A percentile compares a stretch with the other conserved stretches of the same genome.
These are phyloP conservation scores for Musca vetustissima DNA, from an alignment of 1,140 invertebrate species.

Conservation along the genomic window DNA sequence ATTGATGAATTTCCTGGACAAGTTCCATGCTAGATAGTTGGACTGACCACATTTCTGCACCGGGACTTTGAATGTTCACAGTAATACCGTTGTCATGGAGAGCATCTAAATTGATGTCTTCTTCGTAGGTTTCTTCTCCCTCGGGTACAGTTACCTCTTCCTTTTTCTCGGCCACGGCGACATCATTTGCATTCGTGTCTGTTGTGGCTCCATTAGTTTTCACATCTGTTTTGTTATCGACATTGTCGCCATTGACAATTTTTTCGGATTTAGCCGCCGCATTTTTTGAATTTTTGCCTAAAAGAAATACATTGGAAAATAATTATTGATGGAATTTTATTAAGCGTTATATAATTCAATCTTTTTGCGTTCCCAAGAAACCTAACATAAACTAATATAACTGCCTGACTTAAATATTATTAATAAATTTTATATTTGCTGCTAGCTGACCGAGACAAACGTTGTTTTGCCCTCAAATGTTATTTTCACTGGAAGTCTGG, in stretches of 20 bases:
- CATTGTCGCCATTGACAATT: slow-evolving; percentile 29
- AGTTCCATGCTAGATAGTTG: slow-evolving; percentile 97
- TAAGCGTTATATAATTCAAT: slow-evolving; percentile 61
- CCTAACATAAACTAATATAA: too few relatives aligned
- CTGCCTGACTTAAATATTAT: too few relatives aligned
- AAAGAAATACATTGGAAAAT: background rate
- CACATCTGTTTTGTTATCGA: background rate
- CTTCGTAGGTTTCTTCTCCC: slow-evolving; percentile 28
- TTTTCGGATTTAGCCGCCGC: slow-evolving; percentile 43
- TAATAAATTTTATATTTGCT: too few relatives aligned
- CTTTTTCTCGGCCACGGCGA: background rate
- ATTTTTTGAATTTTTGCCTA: slow-evolving; percentile 42
- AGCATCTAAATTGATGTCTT: slow-evolving; percentile 70
- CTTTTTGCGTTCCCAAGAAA: too few relatives aligned
- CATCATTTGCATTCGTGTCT: slow-evolving; percentile 45
- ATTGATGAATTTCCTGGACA: slow-evolving; percentile 97
- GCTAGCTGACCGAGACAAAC: too few relatives aligned
- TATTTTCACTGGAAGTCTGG: too few relatives aligned
- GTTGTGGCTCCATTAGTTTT: slow-evolving; percentile 12
- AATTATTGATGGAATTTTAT: slow-evolving; percentile 54
- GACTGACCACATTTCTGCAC: slow-evolving; percentile 87
- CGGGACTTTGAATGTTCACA: slow-evolving; percentile 87
- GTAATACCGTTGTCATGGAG: slow-evolving; percentile 93
- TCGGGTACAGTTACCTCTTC: background rate
- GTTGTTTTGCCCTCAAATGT: too few relatives aligned